These are phyloP conservation scores for Dynastes tityus DNA, from an alignment of 2,888 invertebrate species.

Conservation along the genomic window DNA sequence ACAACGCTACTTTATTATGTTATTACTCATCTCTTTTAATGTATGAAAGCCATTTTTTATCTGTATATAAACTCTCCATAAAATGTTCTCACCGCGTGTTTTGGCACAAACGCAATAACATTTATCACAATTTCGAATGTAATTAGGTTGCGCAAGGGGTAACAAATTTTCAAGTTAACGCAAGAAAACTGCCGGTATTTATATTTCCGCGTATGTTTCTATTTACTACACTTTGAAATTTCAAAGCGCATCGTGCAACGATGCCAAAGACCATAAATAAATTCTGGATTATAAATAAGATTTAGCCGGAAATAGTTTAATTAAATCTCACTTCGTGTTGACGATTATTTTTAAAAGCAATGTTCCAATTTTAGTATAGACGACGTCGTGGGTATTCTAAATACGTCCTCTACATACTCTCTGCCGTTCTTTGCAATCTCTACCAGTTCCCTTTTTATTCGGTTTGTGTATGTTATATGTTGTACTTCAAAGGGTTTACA, in stretches of 20 bases:
- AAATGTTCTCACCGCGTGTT: constrained; percentile 11
- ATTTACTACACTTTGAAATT: constrained; percentile 21
- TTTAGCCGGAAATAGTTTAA: constrained; percentile 48
- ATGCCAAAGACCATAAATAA: constrained; percentile 43
- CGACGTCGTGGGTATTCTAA: constrained; percentile 40
- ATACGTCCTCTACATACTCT: constrained; percentile 20
- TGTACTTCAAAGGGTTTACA: constrained; percentile 42
- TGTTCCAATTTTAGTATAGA: constrained; percentile 47
- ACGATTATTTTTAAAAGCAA: constrained; percentile 45
- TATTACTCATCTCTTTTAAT: background rate
- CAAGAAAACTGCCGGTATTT: background rate
- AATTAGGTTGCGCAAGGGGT: constrained; percentile 1
- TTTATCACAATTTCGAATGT: constrained; percentile 24
- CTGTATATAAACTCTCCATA: background rate
- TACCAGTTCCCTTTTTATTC: constrained; percentile 20
- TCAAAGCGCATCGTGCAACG: constrained; percentile 1
- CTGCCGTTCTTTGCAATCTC: constrained; percentile 28
- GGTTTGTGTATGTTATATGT: background rate
- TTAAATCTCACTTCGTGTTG: constrained; percentile 33
- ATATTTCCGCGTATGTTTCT: constrained; percentile 13
- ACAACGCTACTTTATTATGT: background rate
- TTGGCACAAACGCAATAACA: constrained; percentile 18
- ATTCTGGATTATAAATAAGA: constrained; percentile 37
- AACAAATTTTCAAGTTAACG: constrained; percentile 5
- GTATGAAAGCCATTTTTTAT: background rate